These are phyloP conservation scores for Holcopasites calliopsidis DNA, from an alignment of 1,140 invertebrate species.

Conservation along the genomic window DNA sequence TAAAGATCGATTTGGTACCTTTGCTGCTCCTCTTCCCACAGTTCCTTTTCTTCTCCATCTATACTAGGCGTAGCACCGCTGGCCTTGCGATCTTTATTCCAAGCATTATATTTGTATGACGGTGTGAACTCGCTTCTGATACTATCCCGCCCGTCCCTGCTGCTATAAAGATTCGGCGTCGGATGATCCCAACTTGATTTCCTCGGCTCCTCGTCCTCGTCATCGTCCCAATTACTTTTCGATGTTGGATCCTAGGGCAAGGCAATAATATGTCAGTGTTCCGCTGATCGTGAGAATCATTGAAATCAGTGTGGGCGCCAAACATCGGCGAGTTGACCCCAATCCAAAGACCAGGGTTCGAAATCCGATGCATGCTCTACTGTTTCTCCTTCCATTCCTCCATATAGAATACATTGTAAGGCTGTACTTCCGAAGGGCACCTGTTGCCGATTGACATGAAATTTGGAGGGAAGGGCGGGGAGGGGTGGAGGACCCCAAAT, in stretches of 20 bases:
- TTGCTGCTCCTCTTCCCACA: conserved; percentile 97
- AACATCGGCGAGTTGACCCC: too few species aligned
- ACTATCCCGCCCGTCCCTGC: conserved; percentile 77
- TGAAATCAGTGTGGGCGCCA: too few species aligned
- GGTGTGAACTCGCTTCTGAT: conserved; percentile 88
- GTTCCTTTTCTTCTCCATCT: conserved; percentile 85
- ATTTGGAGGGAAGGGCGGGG: too few species aligned
- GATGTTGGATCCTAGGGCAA: conserved; percentile 84
- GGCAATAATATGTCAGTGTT: too few species aligned
- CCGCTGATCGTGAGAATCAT: too few species aligned
- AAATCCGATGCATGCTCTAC: too few species aligned
- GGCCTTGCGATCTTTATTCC: conserved; percentile 85
- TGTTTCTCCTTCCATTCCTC: too few species aligned
- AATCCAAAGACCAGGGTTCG: too few species aligned
- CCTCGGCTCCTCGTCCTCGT: conserved; percentile 84
- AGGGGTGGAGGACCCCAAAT: too few species aligned
- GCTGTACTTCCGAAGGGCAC: too few species aligned
- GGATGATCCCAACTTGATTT: conserved; percentile 95
- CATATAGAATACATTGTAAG: too few species aligned
- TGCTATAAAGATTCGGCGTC: conserved; percentile 85
- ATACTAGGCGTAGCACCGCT: conserved; percentile 83
- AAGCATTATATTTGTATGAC: conserved; percentile 91
- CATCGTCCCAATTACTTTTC: conserved; percentile 93
- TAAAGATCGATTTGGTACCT: conserved; percentile 39
- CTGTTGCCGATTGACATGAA: too few species aligned